These are phyloP conservation scores for Tetranychus cinnabarinus DNA, from an alignment of 1,140 invertebrate species.

Conservation along the genomic window DNA sequence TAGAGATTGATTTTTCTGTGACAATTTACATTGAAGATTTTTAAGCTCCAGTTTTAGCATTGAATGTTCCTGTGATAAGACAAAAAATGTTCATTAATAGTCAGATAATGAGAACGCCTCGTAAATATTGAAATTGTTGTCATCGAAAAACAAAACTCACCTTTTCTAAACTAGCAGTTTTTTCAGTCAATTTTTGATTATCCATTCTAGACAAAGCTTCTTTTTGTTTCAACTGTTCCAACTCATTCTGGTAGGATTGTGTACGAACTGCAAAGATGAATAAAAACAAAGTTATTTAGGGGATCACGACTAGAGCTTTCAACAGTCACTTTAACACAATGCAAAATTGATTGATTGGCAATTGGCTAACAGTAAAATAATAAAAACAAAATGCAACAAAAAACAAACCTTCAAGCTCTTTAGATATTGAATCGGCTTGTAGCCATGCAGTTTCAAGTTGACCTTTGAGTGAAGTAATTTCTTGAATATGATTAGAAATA, in stretches of 20 bases:
- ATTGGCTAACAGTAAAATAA: too few species aligned
- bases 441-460: slow-evolving; percentile 50
- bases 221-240: slow-evolving; percentile 41
- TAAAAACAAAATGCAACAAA: background rate
- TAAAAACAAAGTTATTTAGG: background rate
- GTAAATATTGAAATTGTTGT: too few species aligned
- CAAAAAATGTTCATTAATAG: too few species aligned
- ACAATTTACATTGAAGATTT: slow-evolving; percentile 56
- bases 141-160: slow-evolving; percentile 16
- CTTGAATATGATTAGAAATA: slow-evolving; percentile 50
- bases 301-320: too few species aligned
- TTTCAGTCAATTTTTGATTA: slow-evolving; percentile 48
- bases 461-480: slow-evolving; percentile 47
- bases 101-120: too few species aligned
- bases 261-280: slow-evolving; percentile 21
- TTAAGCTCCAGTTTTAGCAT: slow-evolving; percentile 63
- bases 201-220: slow-evolving; percentile 46
- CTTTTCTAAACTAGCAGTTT: slow-evolving; percentile 61
- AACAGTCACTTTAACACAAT: too few species aligned
- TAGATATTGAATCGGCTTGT: slow-evolving; percentile 39
- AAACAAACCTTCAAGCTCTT: slow-evolving; percentile 44
- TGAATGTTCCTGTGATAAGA: slow-evolving; percentile 32
- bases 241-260: slow-evolving; percentile 38
- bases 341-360: too few species aligned
- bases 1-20: slow-evolving; percentile 36